These are phyloP conservation scores for Callitettix versicolor DNA, from an alignment of 1,140 invertebrate genomes.

Conservation along the genomic window DNA sequence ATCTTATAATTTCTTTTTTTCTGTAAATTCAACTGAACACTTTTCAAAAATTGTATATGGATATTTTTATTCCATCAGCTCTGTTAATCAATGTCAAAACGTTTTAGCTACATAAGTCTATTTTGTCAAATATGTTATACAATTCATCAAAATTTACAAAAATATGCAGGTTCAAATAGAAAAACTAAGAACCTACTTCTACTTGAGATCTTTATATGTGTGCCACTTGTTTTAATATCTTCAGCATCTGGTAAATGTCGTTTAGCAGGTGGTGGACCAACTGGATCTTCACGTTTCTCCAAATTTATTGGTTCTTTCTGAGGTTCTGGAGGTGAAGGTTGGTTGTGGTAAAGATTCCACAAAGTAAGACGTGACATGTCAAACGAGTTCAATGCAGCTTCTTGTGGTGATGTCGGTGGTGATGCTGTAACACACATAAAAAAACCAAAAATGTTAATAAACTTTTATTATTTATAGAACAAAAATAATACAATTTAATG, in stretches of 20 bases:
- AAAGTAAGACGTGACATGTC: constrained; percentile 65
- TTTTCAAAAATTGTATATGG: too few species aligned
- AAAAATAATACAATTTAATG: too few species aligned
- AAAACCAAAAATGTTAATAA: too few species aligned
- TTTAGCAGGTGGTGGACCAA: constrained; percentile 39
- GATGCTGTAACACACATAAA: constrained; percentile 28
- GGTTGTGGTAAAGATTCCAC: constrained; percentile 61
- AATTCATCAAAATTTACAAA: too few species aligned
- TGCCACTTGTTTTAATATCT: constrained; percentile 38
- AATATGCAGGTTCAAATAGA: too few species aligned
- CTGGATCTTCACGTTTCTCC: constrained; percentile 28
- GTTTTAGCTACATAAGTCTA: too few species aligned
- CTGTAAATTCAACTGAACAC: too few species aligned
- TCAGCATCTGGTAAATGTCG: constrained; percentile 40
- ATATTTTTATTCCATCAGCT: too few species aligned
- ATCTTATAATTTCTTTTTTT: too few species aligned
- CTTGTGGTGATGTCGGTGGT: constrained; percentile 43
- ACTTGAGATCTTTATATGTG: constrained; percentile 82
- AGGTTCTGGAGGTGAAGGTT: constrained; percentile 34
- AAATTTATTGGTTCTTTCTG: constrained; percentile 52
- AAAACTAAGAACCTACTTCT: constrained; percentile 75
- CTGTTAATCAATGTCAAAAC: too few species aligned
- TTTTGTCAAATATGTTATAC: too few species aligned
- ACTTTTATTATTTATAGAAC: too few species aligned
- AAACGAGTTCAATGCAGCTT: constrained; percentile 40